A percentile compares a stretch with the other conserved stretches of the same genome.
Conservation (phyloP, 2,888 invertebrate genomes). For the Apamea crenata region DNA sequence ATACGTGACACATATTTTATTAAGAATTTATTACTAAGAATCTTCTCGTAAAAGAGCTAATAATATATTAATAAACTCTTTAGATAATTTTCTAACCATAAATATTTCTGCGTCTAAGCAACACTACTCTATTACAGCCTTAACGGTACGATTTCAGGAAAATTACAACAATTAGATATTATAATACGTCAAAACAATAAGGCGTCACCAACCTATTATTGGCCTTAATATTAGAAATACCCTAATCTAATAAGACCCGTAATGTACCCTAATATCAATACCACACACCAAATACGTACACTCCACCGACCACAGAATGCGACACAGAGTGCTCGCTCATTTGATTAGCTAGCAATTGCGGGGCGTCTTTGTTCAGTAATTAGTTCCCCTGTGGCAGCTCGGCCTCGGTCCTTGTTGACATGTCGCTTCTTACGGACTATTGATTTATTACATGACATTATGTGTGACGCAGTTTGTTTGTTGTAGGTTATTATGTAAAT, state of each 20-base stretch:
- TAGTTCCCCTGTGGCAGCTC: slow-evolving; percentile 51
- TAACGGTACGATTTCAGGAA: not conserved
- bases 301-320: slow-evolving; percentile 29
- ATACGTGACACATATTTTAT: not conserved
- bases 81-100: not conserved
- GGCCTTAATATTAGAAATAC: not conserved
- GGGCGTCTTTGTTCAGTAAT: slow-evolving; percentile 51
- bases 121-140: not conserved
- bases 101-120: not conserved
- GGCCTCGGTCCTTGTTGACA: slow-evolving; percentile 19
- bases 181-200: not conserved
- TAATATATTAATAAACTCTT: not conserved
- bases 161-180: not conserved
- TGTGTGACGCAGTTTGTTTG: slow-evolving; percentile 17
- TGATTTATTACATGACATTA: slow-evolving; percentile 48
- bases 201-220: not conserved
- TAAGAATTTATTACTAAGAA: too few species aligned
- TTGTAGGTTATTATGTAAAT: slow-evolving; percentile 29
- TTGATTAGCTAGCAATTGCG: slow-evolving; percentile 55
- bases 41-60: not conserved
- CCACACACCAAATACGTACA: slow-evolving; percentile 14
- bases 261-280: slow-evolving; percentile 19
- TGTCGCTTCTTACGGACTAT: slow-evolving; percentile 44
- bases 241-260: not conserved
- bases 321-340: slow-evolving; percentile 39